Evolutionary conservation across 2,888 invertebrate genomes (phyloP), one percentile per base, ranked within the genome.

Genomic region (Drosophila percnosoma): DNA sequence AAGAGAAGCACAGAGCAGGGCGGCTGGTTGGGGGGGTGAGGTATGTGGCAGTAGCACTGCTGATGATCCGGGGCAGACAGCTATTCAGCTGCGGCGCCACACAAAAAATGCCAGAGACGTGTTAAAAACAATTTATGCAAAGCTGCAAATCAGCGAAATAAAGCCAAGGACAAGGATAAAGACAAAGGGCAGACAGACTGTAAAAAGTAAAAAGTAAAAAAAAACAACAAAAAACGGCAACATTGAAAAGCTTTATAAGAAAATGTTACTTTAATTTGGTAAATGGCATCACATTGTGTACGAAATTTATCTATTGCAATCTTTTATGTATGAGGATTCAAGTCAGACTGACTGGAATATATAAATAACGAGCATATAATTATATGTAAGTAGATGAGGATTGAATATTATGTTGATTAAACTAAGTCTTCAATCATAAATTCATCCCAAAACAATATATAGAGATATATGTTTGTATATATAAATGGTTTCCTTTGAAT

Each of bases 81-180:
- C 42, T 71, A 48, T 53, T 62, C 40, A 21, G 61, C 21, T 55
- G 42, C 21, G 58, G 68, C 75, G 76, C 40, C 62, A 24, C 18
- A 24, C 45, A 40, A 69, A 69, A 78, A 54, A 70, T 80, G 67
- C 53, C 68, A 66, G 76, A 69, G 51, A 77, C 72, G 83, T 82
- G 88, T 82, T 78, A 57, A 62, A 72, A 87, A 81, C 79, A 89
- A 89, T 83, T 87, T 81, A 76, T 77, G 72, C 65, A 57, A 55
- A 75, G 72, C 75, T 63, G 78, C 64, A 78, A 80, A 48, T 69
- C 76, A 80, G 80, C 63, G 57, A 64, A 55, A 54, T 55, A 24
- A 18, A 40, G 40, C 65, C 51, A 68, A 57, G 51, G 76, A 51
- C 48, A 53, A 21, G 21, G 42, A 70, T 55, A 36, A 64, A 36